Conservation (phyloP, 1,140 invertebrate genomes). For the Orius laevigatus region DNA sequence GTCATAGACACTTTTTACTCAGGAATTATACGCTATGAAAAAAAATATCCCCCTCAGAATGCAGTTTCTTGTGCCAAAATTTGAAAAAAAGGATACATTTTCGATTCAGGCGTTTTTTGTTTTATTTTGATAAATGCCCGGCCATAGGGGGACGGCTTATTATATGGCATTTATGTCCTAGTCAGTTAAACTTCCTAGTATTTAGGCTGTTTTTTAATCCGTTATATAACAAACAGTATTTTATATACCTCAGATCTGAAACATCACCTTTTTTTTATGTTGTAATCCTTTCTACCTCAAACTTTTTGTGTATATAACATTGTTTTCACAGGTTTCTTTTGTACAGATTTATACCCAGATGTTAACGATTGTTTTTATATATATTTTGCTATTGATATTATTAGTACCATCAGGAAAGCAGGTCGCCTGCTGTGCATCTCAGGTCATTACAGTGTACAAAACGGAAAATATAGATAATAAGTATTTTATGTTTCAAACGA, state of each 20-base stretch:
- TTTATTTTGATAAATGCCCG: background rate
- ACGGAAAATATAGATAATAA: slow-evolving; percentile 10
- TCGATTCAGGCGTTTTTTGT: background rate
- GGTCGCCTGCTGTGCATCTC: slow-evolving; percentile 8
- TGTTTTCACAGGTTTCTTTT: slow-evolving; percentile 10
- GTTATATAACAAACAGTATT: no score
- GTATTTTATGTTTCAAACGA: slow-evolving; percentile 10
- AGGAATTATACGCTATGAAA: slow-evolving; percentile 8
- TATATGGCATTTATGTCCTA: slow-evolving; percentile 12
- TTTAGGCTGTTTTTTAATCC: slow-evolving; percentile 4
- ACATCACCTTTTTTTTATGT: slow-evolving; percentile 2
- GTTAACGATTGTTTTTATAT: slow-evolving; percentile 10
- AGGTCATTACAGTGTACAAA: slow-evolving; percentile 14
- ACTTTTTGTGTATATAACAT: slow-evolving; percentile 2
- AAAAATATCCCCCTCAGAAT: slow-evolving; percentile 1
- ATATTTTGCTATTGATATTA: slow-evolving; percentile 8
- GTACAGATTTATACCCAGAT: slow-evolving; percentile 9
- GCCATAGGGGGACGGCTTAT: slow-evolving; percentile 8
- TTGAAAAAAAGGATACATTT: background rate
- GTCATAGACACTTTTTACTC: slow-evolving; percentile 11
- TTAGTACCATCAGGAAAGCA: slow-evolving; percentile 1
- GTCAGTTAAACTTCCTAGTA: slow-evolving; percentile 4
- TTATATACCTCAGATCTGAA: slow-evolving; percentile 1
- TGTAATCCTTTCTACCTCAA: background rate
- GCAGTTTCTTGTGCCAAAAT: slow-evolving; percentile 8